Percentiles rank a stretch among this genome's conserved stretches.
phyloP scores from a whole-genome alignment of 2,888 invertebrate genomes.

The Teleogryllus oceanicus region DNA sequence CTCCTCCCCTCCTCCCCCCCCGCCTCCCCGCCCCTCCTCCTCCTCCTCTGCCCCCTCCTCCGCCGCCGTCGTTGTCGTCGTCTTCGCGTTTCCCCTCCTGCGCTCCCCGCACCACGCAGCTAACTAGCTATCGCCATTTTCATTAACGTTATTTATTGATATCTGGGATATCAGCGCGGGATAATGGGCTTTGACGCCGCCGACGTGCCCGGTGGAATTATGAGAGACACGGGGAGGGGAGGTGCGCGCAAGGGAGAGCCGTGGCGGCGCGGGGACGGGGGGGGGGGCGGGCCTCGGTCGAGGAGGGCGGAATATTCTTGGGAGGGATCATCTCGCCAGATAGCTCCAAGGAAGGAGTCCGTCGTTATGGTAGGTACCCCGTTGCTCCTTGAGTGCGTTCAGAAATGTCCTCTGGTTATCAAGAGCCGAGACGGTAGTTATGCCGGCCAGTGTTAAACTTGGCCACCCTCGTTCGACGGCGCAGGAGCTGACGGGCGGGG shows the following conservation, averaged over 20 bases:
- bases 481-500: neutral
- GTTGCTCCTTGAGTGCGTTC: neutral
- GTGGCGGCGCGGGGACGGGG: neutral
- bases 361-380: neutral
- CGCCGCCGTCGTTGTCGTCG: neutral
- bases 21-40: neutral
- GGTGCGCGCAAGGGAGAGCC: neutral
- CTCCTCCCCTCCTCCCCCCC: neutral
- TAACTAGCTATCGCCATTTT: conserved; percentile 18
- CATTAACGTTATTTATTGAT: conserved; percentile 18
- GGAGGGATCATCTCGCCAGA: conserved; percentile 9
- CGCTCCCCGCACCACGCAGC: neutral
- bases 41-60: neutral
- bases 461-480: neutral
- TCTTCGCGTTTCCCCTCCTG: neutral
- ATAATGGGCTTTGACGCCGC: conserved; percentile 1
- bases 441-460: conserved; percentile 18
- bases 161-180: conserved; percentile 9
- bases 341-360: conserved; percentile 6
- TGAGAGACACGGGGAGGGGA: neutral
- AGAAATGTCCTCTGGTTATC: conserved; percentile 10
- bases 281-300: neutral
- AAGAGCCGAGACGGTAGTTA: neutral
- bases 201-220: conserved; percentile 2
- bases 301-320: neutral